Base-by-base conservation (phyloP, 2,113 vertebrate species). In the Cyprinodon variegatus region DNA sequence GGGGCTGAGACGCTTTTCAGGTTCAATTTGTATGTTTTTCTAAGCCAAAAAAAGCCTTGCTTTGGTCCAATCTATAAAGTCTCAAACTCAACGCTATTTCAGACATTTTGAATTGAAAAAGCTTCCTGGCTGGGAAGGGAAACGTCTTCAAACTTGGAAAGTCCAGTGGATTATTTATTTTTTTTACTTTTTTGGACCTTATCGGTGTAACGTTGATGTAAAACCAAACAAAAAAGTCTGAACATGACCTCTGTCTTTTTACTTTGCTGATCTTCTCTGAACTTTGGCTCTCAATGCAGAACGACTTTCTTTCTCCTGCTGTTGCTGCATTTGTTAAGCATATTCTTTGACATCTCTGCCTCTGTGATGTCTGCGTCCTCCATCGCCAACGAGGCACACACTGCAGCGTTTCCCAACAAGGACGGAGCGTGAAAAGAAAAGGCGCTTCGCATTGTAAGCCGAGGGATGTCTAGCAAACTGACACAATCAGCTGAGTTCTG, bases 391-490 rank as follows among this genome's bases (percentile, higher is more conserved):
- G 57, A 65, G 66, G 68, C 12, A 37, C 36, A 17, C 53, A 11
- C 65, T 60, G 37, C 41, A 1, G 22, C 38, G 79, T 78, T 83
- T 70, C 45, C 76, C 9, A n/a, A 45, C 4, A 67, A 3, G 62
- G 29, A 77, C 46, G 46, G 0, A 2, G 68, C 43, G 3, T 70
- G 71, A 78, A 63, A 65, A 57, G 17, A 29, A 62, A 70, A 71
- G 59, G 50, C 48, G 77, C n/a, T 72, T 45, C 65, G 0, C 63
- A 20, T 46, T 69, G 64, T 40, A 59, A 79, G 72, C 68, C 85
- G 67, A 80, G 69, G 72, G 82, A 74, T 75, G 70, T 65, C 74
- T 68, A 45, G 73, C 48, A 73, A 65, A 14, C 40, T 46, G 76
- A 70, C 77, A 61, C 50, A 69, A 70, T 38, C 59, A 36, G 53